A percentile compares a stretch with the other conserved stretches of the same genome.
phyloP scores from a whole-genome alignment of 2,797 vertebrate species.

The Mallotus villosus region DNA sequence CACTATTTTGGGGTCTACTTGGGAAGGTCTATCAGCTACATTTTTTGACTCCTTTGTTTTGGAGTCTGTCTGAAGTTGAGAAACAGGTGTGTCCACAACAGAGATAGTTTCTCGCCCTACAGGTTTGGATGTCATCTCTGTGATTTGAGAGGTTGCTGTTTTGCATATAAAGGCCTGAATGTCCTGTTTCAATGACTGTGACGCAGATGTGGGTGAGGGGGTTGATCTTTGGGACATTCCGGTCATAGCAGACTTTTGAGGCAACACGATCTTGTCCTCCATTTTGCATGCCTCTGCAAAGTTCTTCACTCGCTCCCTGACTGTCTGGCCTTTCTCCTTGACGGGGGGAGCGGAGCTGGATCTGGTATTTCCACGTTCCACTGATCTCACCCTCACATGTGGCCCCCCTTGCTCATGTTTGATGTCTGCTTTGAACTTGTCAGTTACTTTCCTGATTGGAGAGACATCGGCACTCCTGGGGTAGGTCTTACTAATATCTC shows the following conservation, averaged over 20 bases:
- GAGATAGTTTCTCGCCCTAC: slow-evolving; percentile 36
- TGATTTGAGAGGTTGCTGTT: slow-evolving; percentile 9
- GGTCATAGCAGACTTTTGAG: slow-evolving; percentile 33
- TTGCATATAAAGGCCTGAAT: slow-evolving; percentile 46
- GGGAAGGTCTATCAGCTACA: slow-evolving; percentile 14
- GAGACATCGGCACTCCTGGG: slow-evolving; percentile 71
- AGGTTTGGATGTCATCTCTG: slow-evolving; percentile 50
- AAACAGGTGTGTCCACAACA: slow-evolving; percentile 12
- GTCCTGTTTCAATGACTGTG: slow-evolving; percentile 49
- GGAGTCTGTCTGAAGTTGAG: slow-evolving; percentile 32
- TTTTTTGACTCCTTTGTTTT: slow-evolving; percentile 31
- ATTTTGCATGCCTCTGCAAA: slow-evolving; percentile 30
- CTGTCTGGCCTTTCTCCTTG: slow-evolving; percentile 35
- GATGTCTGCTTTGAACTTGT: slow-evolving; percentile 67
- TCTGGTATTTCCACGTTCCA: slow-evolving; percentile 25
- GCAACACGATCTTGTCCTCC: slow-evolving; percentile 3
- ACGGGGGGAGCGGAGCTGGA: slow-evolving; percentile 43
- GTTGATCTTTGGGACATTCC: slow-evolving; percentile 44
- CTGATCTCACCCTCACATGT: slow-evolving; percentile 55
- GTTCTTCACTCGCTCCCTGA: slow-evolving; percentile 56
- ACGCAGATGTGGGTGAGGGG: neutral
- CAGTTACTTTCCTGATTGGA: slow-evolving; percentile 71
- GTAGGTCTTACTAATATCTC: slow-evolving; percentile 54
- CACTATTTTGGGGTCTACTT: slow-evolving; percentile 8
- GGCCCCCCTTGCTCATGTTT: slow-evolving; percentile 5